These are phyloP conservation scores for Mimachlamys varia DNA, from an alignment of 2,888 invertebrate genomes.

Conservation along the genomic window DNA sequence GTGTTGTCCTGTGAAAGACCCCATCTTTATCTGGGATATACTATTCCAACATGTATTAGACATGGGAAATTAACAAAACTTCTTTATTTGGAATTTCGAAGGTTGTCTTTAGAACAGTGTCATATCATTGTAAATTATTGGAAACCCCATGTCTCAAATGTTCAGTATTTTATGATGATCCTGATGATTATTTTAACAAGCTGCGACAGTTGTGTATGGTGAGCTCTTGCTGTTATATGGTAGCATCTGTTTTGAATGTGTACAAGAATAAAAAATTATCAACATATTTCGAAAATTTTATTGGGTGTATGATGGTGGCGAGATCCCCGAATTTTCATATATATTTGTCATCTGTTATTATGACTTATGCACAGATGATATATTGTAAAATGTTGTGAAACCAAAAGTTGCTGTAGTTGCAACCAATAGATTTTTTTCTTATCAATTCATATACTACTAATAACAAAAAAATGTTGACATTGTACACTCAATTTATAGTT, in stretches of 20 bases:
- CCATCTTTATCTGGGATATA: background rate
- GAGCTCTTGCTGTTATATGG: slow-evolving; percentile 26
- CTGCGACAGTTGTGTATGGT: slow-evolving; percentile 21
- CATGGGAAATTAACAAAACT: background rate
- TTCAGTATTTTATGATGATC: background rate
- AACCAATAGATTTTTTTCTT: slow-evolving; percentile 39
- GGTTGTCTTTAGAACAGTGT: slow-evolving; percentile 8
- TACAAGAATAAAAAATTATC: background rate
- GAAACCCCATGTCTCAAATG: background rate
- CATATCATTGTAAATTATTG: slow-evolving; percentile 34
- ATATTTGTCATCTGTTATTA: background rate
- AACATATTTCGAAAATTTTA: slow-evolving; percentile 17
- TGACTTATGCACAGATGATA: slow-evolving; percentile 45
- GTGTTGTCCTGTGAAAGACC: background rate
- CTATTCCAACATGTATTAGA: background rate
- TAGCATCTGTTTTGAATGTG: slow-evolving; percentile 36
- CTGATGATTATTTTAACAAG: background rate
- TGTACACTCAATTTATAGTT: slow-evolving; percentile 34
- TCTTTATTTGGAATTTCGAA: background rate
- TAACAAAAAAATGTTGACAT: slow-evolving; percentile 31
- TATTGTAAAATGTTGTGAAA: slow-evolving; percentile 44
- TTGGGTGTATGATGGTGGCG: slow-evolving; percentile 12
- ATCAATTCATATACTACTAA: slow-evolving; percentile 39
- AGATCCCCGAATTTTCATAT: background rate
- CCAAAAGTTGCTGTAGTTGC: slow-evolving; percentile 46